phyloP scores from a whole-genome alignment of 2,888 invertebrate genomes.

The Cosmopolites sordidus region DNA sequence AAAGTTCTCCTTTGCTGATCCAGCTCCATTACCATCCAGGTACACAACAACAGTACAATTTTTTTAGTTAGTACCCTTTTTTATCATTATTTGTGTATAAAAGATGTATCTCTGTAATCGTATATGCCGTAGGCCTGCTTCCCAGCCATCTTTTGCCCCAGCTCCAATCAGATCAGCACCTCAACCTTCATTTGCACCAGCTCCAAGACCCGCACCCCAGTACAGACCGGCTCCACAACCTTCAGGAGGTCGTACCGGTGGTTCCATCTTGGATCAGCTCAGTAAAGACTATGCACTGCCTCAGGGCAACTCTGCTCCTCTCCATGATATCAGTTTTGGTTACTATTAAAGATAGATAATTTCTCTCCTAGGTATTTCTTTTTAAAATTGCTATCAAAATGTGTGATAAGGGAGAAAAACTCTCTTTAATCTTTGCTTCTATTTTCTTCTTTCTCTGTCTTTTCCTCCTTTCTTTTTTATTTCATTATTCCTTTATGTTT shows the following conservation, averaged over 20 bases:
- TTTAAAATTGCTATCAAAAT: not conserved
- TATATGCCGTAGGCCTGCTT: no score
- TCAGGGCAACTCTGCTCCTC: constrained; percentile 60
- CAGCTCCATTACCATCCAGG: not conserved
- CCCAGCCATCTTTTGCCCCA: constrained; percentile 23
- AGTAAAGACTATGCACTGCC: constrained; percentile 78
- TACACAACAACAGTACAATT: not conserved
- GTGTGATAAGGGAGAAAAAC: not conserved
- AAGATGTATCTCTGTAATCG: no score
- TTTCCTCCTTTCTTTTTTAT: not conserved
- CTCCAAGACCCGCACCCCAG: constrained; percentile 37
- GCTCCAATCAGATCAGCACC: constrained; percentile 30
- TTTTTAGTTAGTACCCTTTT: not conserved
- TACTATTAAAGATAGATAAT: constrained; percentile 35
- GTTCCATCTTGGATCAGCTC: constrained; percentile 71
- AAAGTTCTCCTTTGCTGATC: constrained; percentile 13
- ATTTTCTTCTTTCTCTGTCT: not conserved
- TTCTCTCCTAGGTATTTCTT: not conserved
- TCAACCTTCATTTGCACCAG: constrained; percentile 24
- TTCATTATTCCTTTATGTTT: not conserved
- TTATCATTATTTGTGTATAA: no score
- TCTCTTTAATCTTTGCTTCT: not conserved
- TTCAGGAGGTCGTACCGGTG: constrained; percentile 40
- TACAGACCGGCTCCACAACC: constrained; percentile 36
- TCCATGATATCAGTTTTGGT: constrained; percentile 81